Conservation (phyloP, 2,113 vertebrate species). For the Sylvietta virens region DNA sequence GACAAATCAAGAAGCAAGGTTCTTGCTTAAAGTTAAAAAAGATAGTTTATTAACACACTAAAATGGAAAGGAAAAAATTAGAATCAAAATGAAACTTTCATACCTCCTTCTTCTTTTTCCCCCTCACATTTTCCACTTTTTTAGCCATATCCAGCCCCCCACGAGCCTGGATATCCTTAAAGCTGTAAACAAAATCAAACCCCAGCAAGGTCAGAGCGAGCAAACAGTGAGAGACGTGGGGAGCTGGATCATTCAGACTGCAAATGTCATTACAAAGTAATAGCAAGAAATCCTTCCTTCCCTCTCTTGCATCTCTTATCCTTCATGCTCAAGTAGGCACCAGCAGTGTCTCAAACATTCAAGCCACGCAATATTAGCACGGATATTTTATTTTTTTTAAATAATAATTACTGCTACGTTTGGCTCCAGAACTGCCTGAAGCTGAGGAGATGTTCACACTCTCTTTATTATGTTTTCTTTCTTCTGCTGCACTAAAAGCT, state of each 20-base stretch:
- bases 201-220: slow-evolving; percentile 22
- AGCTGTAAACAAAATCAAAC: background rate
- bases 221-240: background rate
- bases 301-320: slow-evolving; percentile 15
- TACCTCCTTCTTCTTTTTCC: no score
- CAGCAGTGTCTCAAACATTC: background rate
- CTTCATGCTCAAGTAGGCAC: slow-evolving; percentile 49
- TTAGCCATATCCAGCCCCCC: no score
- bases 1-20: no score
- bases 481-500: background rate
- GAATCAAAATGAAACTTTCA: no score
- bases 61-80: no score
- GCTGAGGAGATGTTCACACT: background rate
- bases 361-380: background rate
- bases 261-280: background rate
- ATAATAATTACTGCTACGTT: slow-evolving; percentile 5
- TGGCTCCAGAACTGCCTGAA: background rate
- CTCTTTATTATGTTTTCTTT: background rate
- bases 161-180: background rate
- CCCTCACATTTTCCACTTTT: no score
- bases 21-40: no score
- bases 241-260: background rate
- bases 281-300: slow-evolving; percentile 10
- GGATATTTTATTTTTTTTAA: background rate
- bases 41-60: no score